Percentiles rank a stretch among this genome's conserved stretches.
These are phyloP conservation scores for Clunio marinus DNA, from an alignment of 2,888 invertebrate species.

Conservation along the genomic window DNA sequence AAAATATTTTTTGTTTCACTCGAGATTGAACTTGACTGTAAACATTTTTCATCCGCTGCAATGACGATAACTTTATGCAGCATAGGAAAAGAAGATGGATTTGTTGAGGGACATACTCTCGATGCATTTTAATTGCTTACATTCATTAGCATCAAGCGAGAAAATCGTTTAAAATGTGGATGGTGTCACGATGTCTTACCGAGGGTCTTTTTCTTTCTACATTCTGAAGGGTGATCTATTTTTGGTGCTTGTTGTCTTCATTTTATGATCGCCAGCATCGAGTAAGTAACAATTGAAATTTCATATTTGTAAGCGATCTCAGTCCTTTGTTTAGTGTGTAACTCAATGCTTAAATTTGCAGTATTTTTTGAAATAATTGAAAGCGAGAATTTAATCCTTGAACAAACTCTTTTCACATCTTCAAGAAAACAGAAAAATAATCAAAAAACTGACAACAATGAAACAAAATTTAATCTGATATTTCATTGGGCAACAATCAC, in stretches of 20 bases:
- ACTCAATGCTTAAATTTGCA: conserved; percentile 9
- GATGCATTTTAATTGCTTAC: conserved; percentile 15
- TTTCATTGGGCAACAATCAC: background rate
- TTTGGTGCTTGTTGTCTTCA: background rate
- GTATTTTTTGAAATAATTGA: background rate
- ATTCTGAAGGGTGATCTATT: conserved; percentile 21
- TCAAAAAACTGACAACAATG: conserved; percentile 3
- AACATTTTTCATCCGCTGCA: conserved; percentile 24
- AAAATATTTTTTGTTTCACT: conserved; percentile 6
- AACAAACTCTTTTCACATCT: conserved; percentile 5
- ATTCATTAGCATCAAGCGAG: conserved; percentile 23
- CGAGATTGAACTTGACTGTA: conserved; percentile 35
- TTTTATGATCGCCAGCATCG: background rate
- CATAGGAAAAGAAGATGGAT: background rate
- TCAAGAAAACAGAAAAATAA: background rate
- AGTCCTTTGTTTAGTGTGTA: background rate
- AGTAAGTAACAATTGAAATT: too few species aligned
- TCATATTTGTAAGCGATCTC: background rate
- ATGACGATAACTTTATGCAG: background rate
- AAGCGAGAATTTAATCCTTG: conserved; percentile 2
- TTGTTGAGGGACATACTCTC: too few species aligned
- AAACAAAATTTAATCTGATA: conserved; percentile 24
- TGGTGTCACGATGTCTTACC: conserved; percentile 15
- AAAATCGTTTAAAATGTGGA: conserved; percentile 9
- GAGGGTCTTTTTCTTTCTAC: background rate